Base-by-base conservation (phyloP, 1,140 invertebrate species). In the Acyrthosiphon pisum region DNA sequence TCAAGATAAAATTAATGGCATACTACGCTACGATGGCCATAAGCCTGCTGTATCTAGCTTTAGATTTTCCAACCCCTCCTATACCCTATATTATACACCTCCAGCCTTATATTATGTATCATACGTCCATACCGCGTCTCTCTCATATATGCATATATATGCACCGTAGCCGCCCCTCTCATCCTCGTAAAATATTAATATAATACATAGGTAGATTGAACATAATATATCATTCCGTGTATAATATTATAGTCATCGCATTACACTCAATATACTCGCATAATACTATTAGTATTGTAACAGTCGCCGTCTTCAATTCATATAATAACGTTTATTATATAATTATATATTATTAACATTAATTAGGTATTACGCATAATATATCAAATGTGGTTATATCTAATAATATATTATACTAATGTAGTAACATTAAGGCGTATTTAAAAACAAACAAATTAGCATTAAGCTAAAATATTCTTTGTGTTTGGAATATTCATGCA, bases 1-100 rank as follows among this genome's bases (percentile, higher is more conserved):
- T 93, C 91, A 37, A 93, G 91, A 93, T 93, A 86, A 93, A 93
- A 93, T 93, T 93, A 93, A 93, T 93, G 91, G 91, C 48, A 50
- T 50, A 56, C 91, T 50, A 56, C 76, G 46, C 46, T 53, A 20
- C 91, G 37, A 37, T 22, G 46, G 81, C 44, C 35, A 53, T 93
- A 93, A 86, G 48, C 91, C 91, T 93, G 44, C 91, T 93, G 44
- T 86, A 56, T 53, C 68, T 50, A 86, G 91, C 48, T 86, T 93
- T 56, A 56, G 81, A 50, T 84, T 86, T 44, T 30, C 37, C 35
- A 26, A 6, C 18, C 41, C 30, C 35, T 9, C 41, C 60, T 20
- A n/a, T 76, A 68, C 60, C n/a, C 60, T 76, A 76, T 76, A 76
- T 18, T 76, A 35, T 18, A n/a, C 60, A 76, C 60, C 60, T 76